Conservation (phyloP, 2,888 invertebrate genomes). For the Lochmaea capreae region DNA sequence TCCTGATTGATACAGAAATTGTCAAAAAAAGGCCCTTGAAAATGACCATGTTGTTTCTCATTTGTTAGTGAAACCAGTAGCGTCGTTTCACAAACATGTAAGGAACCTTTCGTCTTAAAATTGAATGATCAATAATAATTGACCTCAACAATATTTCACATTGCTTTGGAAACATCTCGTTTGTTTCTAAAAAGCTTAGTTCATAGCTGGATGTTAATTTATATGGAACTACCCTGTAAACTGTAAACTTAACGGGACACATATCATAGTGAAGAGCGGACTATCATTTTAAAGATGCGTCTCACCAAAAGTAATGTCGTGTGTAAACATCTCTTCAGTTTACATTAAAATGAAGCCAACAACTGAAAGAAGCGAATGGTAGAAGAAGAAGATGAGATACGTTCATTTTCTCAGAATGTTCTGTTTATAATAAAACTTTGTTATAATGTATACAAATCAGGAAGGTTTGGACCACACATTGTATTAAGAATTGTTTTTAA, state of each 20-base stretch:
- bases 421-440: conserved; percentile 47
- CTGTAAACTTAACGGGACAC: conserved; percentile 28
- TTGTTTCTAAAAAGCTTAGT: no score
- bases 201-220: no score
- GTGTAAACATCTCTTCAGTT: conserved; percentile 45
- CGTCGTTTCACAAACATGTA: no score
- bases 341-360: conserved; percentile 38
- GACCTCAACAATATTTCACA: no score
- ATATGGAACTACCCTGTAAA: conserved; percentile 26
- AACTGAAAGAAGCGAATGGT: conserved; percentile 37
- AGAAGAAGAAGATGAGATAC: conserved; percentile 31
- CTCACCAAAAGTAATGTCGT: conserved; percentile 37
- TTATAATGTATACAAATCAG: conserved; percentile 33
- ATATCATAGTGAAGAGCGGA: conserved; percentile 33
- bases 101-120: no score
- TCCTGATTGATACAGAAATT: no score
- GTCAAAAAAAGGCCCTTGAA: no score
- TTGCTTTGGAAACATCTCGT: no score
- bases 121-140: no score
- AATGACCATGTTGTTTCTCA: no score
- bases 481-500: conserved; percentile 12
- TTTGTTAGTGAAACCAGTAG: no score
- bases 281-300: conserved; percentile 27
- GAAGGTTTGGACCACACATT: conserved; percentile 28
- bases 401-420: conserved; percentile 40